Evolutionary conservation across 2,113 vertebrate species (phyloP).

Genomic region (Tyto alba): DNA sequence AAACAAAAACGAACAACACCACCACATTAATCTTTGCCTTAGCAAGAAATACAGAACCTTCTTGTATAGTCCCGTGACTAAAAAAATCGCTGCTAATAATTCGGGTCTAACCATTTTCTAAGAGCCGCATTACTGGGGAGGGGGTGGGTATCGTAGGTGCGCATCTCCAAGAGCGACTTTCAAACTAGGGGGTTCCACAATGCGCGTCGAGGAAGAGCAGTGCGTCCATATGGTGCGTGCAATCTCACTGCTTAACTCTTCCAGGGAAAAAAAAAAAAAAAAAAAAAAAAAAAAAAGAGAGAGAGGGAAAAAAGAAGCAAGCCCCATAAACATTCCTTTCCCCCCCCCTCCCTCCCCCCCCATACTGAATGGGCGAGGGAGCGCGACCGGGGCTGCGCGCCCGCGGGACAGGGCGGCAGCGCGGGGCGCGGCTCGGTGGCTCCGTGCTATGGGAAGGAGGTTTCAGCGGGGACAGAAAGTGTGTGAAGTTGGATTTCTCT

Average conservation of each 20-base stretch:
- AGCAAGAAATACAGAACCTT: neutral
- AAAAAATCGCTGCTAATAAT: neutral
- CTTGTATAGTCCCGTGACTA: neutral
- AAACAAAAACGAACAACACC: too few relatives aligned
- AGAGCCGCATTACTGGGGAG: neutral
- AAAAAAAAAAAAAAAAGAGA: neutral
- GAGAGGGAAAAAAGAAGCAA: neutral
- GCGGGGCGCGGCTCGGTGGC: neutral
- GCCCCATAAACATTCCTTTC: neutral
- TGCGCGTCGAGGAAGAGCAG: neutral
- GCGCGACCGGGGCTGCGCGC: neutral
- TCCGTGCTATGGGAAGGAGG: neutral
- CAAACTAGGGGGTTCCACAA: neutral
- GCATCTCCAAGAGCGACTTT: neutral
- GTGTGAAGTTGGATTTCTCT: constrained; percentile 33
- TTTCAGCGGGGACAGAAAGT: neutral
- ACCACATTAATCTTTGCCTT: neutral
- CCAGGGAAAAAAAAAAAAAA: neutral
- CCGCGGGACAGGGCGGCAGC: neutral
- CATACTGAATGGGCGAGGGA: neutral
- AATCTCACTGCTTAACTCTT: neutral
- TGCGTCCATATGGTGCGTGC: neutral
- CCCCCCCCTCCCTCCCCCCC: neutral
- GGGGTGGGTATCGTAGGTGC: neutral
- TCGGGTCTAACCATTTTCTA: neutral